phyloP scores from a whole-genome alignment of 1,140 invertebrate genomes.

The Drosophila pallidifrons region DNA sequence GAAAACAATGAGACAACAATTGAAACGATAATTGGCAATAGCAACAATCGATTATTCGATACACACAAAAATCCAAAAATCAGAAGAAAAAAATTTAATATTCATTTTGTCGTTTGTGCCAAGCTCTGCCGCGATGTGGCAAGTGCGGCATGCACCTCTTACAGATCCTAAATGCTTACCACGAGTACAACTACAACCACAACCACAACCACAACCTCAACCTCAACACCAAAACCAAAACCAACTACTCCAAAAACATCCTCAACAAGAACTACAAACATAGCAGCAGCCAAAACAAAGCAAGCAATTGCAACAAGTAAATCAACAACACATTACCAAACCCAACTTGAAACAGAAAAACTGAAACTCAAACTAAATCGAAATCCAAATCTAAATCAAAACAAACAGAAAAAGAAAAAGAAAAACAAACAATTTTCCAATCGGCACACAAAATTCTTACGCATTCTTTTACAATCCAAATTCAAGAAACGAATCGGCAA shows the following conservation, averaged over 20 bases:
- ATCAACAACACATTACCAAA: constrained; percentile 6
- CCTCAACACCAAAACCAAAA: no score
- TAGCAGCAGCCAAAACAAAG: constrained; percentile 19
- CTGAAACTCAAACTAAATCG: neutral
- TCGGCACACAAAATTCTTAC: constrained; percentile 50
- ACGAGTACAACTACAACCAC: constrained; percentile 34
- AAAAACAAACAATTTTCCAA: constrained; percentile 53
- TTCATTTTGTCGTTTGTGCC: constrained; percentile 14
- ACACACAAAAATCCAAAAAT: neutral
- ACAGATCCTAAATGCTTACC: constrained; percentile 43
- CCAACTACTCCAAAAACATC: constrained; percentile 23
- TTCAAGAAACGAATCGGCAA: constrained; percentile 57
- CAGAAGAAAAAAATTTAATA: neutral
- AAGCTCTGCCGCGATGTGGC: constrained; percentile 44
- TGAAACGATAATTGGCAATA: neutral
- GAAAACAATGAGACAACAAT: constrained; percentile 7
- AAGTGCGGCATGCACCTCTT: constrained; percentile 30
- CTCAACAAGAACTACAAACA: constrained; percentile 16
- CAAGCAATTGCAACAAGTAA: constrained; percentile 12
- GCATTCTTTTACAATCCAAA: constrained; percentile 40
- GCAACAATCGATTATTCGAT: constrained; percentile 2
- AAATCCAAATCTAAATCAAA: neutral
- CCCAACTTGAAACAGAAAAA: neutral
- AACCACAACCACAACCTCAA: constrained; percentile 3
- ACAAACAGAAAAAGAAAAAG: constrained; percentile 12